Conservation (phyloP, 1,140 invertebrate species). For the Formica selysi region DNA sequence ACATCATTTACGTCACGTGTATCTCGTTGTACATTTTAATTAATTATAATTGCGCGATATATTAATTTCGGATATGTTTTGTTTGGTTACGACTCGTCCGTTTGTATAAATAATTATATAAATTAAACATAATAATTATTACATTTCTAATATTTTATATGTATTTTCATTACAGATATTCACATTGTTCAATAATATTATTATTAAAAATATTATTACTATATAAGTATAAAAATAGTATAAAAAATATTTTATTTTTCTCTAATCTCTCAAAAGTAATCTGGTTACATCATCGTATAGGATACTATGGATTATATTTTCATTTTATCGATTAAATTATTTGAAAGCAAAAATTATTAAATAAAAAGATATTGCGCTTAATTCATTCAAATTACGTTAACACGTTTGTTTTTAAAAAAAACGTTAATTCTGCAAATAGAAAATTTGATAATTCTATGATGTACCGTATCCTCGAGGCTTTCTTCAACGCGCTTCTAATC, state of each 20-base stretch:
- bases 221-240: neutral
- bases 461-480: constrained; percentile 11
- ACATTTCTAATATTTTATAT: constrained; percentile 9
- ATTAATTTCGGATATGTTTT: neutral
- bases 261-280: neutral
- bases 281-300: neutral
- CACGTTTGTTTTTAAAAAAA: constrained; percentile 18
- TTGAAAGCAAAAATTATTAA: neutral
- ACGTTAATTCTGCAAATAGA: constrained; percentile 51
- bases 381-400: constrained; percentile 17
- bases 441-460: constrained; percentile 42
- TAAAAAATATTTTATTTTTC: neutral
- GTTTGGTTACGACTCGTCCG: neutral
- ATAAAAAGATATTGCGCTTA: neutral
- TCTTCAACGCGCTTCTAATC: constrained; percentile 21
- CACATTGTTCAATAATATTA: neutral
- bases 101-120: too few relatives aligned
- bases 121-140: constrained; percentile 1
- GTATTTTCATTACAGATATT: neutral
- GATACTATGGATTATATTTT: neutral
- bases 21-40: constrained; percentile 54
- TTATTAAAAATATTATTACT: neutral
- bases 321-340: neutral
- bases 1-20: constrained; percentile 40
- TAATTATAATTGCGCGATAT: constrained; percentile 37